Evolutionary conservation across 1,140 invertebrate species (phyloP).

Genomic region (Hyles euphorbiae): DNA sequence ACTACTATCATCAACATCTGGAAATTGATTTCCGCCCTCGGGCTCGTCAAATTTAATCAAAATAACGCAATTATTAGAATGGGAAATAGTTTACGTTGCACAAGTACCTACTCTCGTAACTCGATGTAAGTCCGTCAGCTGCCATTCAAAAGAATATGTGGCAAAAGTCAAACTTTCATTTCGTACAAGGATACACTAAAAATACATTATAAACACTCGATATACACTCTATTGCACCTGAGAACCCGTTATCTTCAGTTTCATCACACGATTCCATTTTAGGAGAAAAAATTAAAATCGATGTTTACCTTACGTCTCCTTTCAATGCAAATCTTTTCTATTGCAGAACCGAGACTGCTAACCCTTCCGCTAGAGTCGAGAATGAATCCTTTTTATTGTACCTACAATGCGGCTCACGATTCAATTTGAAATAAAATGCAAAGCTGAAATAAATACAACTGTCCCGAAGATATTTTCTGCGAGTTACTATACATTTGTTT

Average conservation of each 20-base stretch:
- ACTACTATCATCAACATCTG: slow-evolving; percentile 39
- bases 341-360: slow-evolving; percentile 74
- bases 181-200: slow-evolving; percentile 75
- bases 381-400: slow-evolving; percentile 65
- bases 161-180: slow-evolving; percentile 76
- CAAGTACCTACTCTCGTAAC: slow-evolving; percentile 59
- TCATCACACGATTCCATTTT: slow-evolving; percentile 57
- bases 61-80: neutral
- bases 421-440: slow-evolving; percentile 74
- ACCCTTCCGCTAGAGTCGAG: slow-evolving; percentile 68
- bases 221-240: slow-evolving; percentile 40
- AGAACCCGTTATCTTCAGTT: slow-evolving; percentile 37
- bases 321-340: slow-evolving; percentile 74
- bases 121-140: slow-evolving; percentile 70
- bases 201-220: slow-evolving; percentile 72
- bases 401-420: slow-evolving; percentile 66
- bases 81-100: slow-evolving; percentile 54
- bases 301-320: slow-evolving; percentile 76
- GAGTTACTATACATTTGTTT: slow-evolving; percentile 77
- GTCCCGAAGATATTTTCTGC: slow-evolving; percentile 75
- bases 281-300: slow-evolving; percentile 71
- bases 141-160: slow-evolving; percentile 75
- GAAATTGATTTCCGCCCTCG: slow-evolving; percentile 32
- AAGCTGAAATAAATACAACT: slow-evolving; percentile 76
- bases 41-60: slow-evolving; percentile 7